These are phyloP conservation scores for Stichodactyla helianthus DNA, from an alignment of 64 coral and sea anemone genomes.

Conservation along the genomic window DNA sequence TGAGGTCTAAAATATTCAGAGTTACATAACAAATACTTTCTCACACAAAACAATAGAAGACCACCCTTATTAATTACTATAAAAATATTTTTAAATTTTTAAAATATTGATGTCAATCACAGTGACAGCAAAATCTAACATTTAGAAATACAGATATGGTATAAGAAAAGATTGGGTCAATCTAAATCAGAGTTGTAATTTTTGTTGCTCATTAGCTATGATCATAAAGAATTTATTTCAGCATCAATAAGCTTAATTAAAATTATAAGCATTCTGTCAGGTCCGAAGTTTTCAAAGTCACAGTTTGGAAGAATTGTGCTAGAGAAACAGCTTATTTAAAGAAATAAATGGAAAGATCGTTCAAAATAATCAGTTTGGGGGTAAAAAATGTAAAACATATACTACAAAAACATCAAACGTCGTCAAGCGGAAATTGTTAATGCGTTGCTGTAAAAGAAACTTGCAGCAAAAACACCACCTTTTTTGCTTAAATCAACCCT, in stretches of 20 bases:
- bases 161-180: too few relatives aligned
- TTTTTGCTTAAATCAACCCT: not conserved
- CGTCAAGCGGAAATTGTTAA: not conserved
- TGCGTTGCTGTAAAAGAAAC: not conserved
- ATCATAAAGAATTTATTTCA: not conserved
- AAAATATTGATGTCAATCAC: too few relatives aligned
- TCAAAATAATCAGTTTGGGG: not conserved
- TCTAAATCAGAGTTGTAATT: not conserved
- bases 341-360: not conserved
- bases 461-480: not conserved
- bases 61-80: too few relatives aligned
- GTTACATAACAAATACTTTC: too few relatives aligned
- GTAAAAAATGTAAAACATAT: not conserved
- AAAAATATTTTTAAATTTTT: too few relatives aligned
- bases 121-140: too few relatives aligned
- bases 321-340: not conserved
- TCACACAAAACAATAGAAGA: too few relatives aligned
- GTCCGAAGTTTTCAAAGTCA: not conserved
- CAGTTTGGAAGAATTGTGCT: not conserved
- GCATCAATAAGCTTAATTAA: not conserved
- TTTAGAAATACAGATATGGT: too few relatives aligned
- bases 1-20: too few relatives aligned
- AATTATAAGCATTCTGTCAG: not conserved
- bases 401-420: not conserved
- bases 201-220: not conserved